Evolutionary conservation across 2,888 invertebrate genomes (phyloP).

Genomic region (Morpho helenor): DNA sequence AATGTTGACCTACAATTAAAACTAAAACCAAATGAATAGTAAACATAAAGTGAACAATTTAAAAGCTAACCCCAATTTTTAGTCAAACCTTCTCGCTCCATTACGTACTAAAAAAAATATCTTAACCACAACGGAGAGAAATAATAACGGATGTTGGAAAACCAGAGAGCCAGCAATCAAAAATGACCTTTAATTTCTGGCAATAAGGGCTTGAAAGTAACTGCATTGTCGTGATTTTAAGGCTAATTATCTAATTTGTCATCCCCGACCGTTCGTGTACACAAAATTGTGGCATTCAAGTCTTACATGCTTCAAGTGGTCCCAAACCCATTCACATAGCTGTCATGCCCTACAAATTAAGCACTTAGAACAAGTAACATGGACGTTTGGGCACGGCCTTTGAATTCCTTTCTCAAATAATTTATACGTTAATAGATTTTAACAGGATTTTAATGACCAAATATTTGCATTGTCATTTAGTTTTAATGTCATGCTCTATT

Average conservation of each 20-base stretch:
- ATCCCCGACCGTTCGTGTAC: slow-evolving; percentile 38
- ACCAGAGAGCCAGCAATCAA: slow-evolving; percentile 19
- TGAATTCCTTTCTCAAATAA: neutral
- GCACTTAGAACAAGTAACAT: slow-evolving; percentile 33
- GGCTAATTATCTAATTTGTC: slow-evolving; percentile 61
- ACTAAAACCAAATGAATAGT: no score
- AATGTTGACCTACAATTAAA: no score
- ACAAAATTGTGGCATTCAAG: slow-evolving; percentile 37
- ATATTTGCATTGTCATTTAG: slow-evolving; percentile 10
- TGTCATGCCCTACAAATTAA: slow-evolving; percentile 59
- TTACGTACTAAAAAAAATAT: slow-evolving; percentile 11
- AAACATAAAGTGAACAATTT: no score
- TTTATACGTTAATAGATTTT: neutral
- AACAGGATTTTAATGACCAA: slow-evolving; percentile 7
- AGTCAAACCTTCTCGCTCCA: slow-evolving; percentile 14
- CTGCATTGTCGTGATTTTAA: slow-evolving; percentile 42
- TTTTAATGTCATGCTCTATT: slow-evolving; percentile 8
- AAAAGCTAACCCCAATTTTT: neutral
- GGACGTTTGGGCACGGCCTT: no score
- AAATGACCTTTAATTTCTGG: slow-evolving; percentile 28
- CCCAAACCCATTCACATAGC: slow-evolving; percentile 44
- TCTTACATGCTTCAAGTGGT: slow-evolving; percentile 31
- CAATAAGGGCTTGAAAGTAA: slow-evolving; percentile 31
- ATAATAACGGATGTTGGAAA: slow-evolving; percentile 22
- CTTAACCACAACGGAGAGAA: slow-evolving; percentile 15